Percentiles rank a stretch among this genome's conserved stretches.
phyloP scores from a whole-genome alignment of 2,888 invertebrate species.

The Ophioninae sp. region DNA sequence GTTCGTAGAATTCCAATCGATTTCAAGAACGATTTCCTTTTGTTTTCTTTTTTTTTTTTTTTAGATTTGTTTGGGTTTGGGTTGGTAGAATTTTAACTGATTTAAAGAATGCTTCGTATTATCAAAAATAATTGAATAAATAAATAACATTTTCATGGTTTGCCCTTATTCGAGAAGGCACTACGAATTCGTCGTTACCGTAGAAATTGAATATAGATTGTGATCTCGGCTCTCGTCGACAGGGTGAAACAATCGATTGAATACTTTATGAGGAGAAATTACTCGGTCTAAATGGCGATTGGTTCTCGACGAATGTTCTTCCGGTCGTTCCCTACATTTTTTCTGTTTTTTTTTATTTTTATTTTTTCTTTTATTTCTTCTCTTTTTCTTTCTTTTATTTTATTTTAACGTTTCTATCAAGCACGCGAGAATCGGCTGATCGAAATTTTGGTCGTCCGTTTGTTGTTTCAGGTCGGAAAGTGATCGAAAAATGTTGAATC shows the following conservation, averaged over 20 bases:
- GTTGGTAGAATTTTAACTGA: not conserved
- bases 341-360: too few species aligned
- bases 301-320: not conserved
- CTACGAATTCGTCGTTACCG: constrained; percentile 3
- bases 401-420: not conserved
- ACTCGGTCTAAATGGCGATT: constrained; percentile 8
- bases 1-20: too few species aligned
- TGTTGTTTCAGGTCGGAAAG: constrained; percentile 77
- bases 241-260: constrained; percentile 32
- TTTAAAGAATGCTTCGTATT: not conserved
- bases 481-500: constrained; percentile 80
- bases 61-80: not conserved
- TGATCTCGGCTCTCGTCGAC: not conserved
- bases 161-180: not conserved
- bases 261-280: constrained; percentile 28
- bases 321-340: not conserved
- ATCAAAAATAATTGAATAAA: too few species aligned
- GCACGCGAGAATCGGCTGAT: not conserved
- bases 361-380: too few species aligned
- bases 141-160: not conserved
- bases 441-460: constrained; percentile 1
- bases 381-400: not conserved
- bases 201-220: constrained; percentile 30
- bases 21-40: too few species aligned
- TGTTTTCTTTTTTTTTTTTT: not conserved